phyloP scores from a whole-genome alignment of 2,113 vertebrate genomes.

The Barnardius zonarius region DNA sequence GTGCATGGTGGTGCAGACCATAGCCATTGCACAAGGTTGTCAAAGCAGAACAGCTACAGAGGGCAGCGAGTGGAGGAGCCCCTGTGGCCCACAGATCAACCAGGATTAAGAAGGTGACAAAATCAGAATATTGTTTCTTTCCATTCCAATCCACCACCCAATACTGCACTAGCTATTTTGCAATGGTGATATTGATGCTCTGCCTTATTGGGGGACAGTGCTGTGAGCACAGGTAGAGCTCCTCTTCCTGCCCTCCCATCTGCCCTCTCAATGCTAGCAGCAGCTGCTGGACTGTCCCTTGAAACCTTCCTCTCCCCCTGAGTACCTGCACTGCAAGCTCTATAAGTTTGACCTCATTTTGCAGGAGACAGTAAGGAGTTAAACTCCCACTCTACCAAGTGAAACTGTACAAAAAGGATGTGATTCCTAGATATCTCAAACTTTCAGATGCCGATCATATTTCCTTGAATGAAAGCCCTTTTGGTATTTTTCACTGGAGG shows the following conservation, averaged over 20 bases:
- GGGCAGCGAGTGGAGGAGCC: neutral
- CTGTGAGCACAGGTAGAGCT: neutral
- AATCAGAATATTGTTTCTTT: neutral
- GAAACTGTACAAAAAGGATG: slow-evolving; percentile 64
- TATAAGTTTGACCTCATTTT: neutral
- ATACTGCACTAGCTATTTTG: neutral
- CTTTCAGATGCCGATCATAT: slow-evolving; percentile 76
- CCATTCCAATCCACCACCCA: neutral
- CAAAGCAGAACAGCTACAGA: neutral
- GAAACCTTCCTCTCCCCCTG: neutral
- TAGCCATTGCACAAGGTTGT: neutral
- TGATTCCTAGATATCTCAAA: slow-evolving; percentile 76
- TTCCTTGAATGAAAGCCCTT: slow-evolving; percentile 79
- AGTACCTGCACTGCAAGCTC: neutral
- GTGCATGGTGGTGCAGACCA: neutral
- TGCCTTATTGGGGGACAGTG: neutral
- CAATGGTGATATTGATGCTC: neutral
- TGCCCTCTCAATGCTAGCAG: neutral
- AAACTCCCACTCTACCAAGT: slow-evolving; percentile 63
- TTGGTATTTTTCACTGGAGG: slow-evolving; percentile 67
- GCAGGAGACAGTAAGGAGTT: slow-evolving; percentile 62
- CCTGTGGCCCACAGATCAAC: neutral
- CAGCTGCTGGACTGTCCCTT: neutral
- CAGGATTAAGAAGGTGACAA: neutral
- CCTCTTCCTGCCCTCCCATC: neutral